These are phyloP conservation scores for Craterocephalus amniculus DNA, from an alignment of 2,797 vertebrate species.

Conservation along the genomic window DNA sequence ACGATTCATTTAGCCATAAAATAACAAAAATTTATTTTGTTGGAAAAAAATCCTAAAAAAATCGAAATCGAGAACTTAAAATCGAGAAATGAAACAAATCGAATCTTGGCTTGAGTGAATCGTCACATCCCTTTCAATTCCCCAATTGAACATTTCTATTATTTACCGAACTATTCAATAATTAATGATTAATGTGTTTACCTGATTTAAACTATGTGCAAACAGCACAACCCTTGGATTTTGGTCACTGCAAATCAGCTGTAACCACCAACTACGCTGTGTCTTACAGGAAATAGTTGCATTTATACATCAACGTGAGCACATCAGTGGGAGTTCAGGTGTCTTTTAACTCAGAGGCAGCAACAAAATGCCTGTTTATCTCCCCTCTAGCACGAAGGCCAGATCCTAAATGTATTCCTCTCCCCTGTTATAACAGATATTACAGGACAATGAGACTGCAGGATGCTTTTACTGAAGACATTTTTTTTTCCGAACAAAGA, in stretches of 20 bases:
- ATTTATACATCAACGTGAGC: neutral
- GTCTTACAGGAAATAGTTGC: neutral
- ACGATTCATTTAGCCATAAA: no score
- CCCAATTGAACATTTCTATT: neutral
- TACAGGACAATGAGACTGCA: constrained; percentile 8
- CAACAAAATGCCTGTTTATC: constrained; percentile 2
- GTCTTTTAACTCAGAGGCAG: neutral
- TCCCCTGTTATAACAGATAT: constrained; percentile 13
- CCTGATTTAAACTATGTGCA: neutral
- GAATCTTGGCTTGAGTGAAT: no score
- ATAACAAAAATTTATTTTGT: no score
- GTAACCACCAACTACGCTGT: neutral
- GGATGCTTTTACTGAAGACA: constrained; percentile 19
- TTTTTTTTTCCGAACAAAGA: constrained; percentile 13
- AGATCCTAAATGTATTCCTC: constrained; percentile 9
- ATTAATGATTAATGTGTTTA: no score
- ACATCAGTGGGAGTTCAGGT: neutral
- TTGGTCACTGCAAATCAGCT: neutral
- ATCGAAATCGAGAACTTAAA: no score
- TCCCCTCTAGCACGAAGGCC: neutral
- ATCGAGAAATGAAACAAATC: no score
- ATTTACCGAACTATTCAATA: no score
- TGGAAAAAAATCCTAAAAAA: no score
- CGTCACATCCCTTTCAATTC: no score
- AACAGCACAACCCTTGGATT: neutral